These are phyloP conservation scores for Stylophora pistillata DNA, from an alignment of 64 coral and sea anemone genomes.

Conservation along the genomic window DNA sequence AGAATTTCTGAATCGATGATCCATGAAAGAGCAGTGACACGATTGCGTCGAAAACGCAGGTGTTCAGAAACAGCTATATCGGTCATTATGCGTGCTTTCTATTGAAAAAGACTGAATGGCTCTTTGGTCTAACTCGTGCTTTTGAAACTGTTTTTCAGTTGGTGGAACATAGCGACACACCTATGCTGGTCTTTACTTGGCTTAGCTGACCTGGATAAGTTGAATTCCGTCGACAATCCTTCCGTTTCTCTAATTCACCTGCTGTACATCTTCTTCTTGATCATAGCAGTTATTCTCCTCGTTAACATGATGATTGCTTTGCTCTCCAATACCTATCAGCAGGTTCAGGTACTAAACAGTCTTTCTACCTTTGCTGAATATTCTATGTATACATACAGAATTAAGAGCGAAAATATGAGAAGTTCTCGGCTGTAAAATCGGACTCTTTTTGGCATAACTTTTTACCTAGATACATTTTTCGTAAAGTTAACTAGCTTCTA, in stretches of 20 bases:
- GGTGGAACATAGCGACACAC: constrained; percentile 12
- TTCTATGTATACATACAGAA: no score
- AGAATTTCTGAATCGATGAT: no score
- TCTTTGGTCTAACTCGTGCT: background rate
- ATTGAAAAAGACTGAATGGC: no score
- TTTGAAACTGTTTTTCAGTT: background rate
- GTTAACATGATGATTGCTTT: constrained; percentile 2
- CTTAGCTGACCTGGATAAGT: background rate
- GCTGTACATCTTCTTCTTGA: background rate
- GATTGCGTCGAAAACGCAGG: no score
- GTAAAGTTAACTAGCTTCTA: no score
- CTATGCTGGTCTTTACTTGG: constrained; percentile 25
- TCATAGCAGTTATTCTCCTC: background rate
- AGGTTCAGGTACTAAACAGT: background rate
- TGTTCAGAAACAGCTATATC: no score
- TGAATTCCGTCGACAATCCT: background rate
- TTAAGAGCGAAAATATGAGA: no score
- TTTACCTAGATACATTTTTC: no score
- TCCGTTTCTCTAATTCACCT: background rate
- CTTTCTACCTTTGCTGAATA: background rate
- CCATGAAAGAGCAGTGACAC: no score
- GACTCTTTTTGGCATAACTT: no score
- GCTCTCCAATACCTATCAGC: background rate
- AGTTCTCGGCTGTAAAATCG: no score
- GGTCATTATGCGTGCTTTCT: no score